Conservation (phyloP, 23 tunicate species). For the Clavelina lepadiformis region DNA sequence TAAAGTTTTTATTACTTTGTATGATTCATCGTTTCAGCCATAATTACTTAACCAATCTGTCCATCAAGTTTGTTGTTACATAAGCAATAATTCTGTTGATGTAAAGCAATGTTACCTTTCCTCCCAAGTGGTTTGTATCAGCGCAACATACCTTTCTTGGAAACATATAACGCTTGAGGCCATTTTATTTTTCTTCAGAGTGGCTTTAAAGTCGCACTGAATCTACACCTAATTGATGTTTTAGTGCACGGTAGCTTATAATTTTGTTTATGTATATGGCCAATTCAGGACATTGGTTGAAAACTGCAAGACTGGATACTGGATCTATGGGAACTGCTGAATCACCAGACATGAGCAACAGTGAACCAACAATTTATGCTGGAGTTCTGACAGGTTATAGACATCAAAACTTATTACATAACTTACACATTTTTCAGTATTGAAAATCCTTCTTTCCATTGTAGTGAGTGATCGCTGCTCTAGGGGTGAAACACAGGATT, state of each 20-base stretch:
- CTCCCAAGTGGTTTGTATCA: too few species aligned
- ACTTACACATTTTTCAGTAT: background rate
- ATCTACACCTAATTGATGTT: too few species aligned
- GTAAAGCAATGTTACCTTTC: too few species aligned
- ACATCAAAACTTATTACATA: background rate
- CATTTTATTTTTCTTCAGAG: too few species aligned
- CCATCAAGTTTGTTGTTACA: too few species aligned
- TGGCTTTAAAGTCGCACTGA: too few species aligned
- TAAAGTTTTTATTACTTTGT: too few species aligned
- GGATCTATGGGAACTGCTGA: conserved; percentile 37
- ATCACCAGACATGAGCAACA: conserved; percentile 11
- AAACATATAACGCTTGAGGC: too few species aligned
- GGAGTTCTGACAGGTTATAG: conserved; percentile 49
- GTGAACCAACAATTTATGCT: conserved; percentile 38
- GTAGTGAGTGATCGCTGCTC: conserved; percentile 86
- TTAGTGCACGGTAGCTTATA: background rate
- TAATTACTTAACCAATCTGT: too few species aligned
- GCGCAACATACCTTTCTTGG: too few species aligned
- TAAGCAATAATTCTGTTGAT: too few species aligned
- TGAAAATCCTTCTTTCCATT: conserved; percentile 1
- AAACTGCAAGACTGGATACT: conserved; percentile 33
- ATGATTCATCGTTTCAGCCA: too few species aligned
- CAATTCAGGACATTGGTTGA: conserved; percentile 53
- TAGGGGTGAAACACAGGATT: conserved; percentile 50
- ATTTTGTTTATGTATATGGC: conserved; percentile 15